Evolutionary conservation across 2,797 vertebrate species (phyloP).

Genomic region (Malacoraja senta): DNA sequence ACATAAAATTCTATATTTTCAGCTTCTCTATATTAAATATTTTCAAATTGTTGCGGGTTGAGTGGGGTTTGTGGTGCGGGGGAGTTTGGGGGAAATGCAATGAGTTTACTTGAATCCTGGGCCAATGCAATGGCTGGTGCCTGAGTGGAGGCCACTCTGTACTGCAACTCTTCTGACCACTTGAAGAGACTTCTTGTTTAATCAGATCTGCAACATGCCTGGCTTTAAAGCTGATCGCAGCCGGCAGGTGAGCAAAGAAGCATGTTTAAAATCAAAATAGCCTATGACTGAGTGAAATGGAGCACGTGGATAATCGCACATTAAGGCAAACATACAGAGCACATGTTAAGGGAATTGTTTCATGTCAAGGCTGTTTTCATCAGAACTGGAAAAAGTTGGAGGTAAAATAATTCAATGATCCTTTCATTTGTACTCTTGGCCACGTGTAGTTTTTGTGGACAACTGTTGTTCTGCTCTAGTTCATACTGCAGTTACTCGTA

Average conservation of each 20-base stretch:
- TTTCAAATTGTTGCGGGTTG: not conserved
- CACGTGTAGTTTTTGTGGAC: too few relatives aligned
- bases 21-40: not conserved
- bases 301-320: not conserved
- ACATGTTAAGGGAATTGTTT: too few relatives aligned
- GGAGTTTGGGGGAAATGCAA: not conserved
- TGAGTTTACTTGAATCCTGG: conserved; percentile 15
- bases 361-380: too few relatives aligned
- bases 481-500: not conserved
- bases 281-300: not conserved
- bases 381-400: too few relatives aligned
- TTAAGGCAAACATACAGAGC: too few relatives aligned
- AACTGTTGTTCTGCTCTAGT: not conserved
- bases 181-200: not conserved
- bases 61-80: not conserved
- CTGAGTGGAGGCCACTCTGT: not conserved
- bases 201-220: not conserved
- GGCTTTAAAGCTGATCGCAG: not conserved
- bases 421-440: not conserved
- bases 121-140: not conserved
- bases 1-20: conserved; percentile 12
- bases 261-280: not conserved
- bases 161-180: not conserved
- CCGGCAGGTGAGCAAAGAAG: not conserved
- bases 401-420: too few relatives aligned